Evolutionary conservation across 2,113 vertebrate genomes (phyloP), one percentile per base, ranked within the genome.

Genomic region (Apteryx mantelli): DNA sequence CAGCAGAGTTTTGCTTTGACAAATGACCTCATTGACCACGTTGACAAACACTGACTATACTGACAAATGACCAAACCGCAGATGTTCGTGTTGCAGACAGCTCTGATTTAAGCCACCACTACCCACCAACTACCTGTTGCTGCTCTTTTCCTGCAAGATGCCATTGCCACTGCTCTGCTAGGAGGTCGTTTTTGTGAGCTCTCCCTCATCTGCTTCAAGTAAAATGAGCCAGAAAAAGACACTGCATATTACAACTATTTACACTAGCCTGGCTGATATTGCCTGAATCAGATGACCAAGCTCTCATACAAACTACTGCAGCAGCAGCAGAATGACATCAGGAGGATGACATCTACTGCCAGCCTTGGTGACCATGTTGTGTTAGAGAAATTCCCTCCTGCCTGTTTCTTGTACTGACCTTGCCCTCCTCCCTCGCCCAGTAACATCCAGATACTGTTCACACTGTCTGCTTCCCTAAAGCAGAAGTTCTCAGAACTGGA

Each of bases 1-100:
- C 91, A 88, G 93, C 77, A 86, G 92, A 87, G 88, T 92, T 91
- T 88, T 88, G 79, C 82, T 94, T 91, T 97, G 94, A 95, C 94
- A 95, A 94, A 95, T 91, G 79, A 85, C 87, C 93, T 91, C 93
- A 56, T 50, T 93, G 93, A 75, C 89, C 75, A 85, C 17, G 1
- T 3, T 95, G 95, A 93, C 82, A 91, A 96, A 86, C 89, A 82
- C 87, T 16, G 4, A 63, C 88, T 93, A 79, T 70, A 83, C 95
- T 94, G 95, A 95, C 74, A 89, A 94, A 96, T 64, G 91, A 75
- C 89, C 20, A 2, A 88, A 82, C 64, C 30, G 15, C 94, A 92
- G 94, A 74, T 86, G 89, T 78, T 90, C 4, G 0, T 85, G 84
- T 90, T 82, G 34, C 66, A 5, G 5, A 26, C 89, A 89, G 79